These are phyloP conservation scores for Hydrozoanthus gracilis DNA, from an alignment of 92 coral and sea anemone species.

Conservation along the genomic window DNA sequence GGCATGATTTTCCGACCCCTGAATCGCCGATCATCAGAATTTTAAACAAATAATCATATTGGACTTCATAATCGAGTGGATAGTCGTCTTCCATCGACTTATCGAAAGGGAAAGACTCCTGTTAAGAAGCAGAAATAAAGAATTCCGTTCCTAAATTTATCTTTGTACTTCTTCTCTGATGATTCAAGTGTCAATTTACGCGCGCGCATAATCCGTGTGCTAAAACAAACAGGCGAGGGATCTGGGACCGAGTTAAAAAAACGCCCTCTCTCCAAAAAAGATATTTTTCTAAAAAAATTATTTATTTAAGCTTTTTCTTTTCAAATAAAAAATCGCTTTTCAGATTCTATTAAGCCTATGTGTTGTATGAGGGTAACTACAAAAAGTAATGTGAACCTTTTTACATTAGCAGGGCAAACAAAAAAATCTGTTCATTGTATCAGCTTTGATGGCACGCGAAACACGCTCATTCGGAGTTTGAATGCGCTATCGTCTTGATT, in stretches of 20 bases:
- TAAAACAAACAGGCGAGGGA: background rate
- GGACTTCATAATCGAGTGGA: slow-evolving; percentile 62
- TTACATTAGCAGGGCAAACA: too few species aligned
- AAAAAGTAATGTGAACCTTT: too few species aligned
- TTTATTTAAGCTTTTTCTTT: too few species aligned
- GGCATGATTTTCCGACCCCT: slow-evolving; percentile 95
- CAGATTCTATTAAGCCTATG: too few species aligned
- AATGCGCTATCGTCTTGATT: too few species aligned
- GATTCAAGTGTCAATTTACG: slow-evolving; percentile 21
- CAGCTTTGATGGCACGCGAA: too few species aligned
- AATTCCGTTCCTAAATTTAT: background rate
- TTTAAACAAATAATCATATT: slow-evolving; percentile 91
- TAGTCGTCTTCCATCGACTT: slow-evolving; percentile 64
- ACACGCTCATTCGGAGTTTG: too few species aligned
- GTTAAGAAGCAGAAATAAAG: slow-evolving; percentile 19
- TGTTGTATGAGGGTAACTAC: too few species aligned
- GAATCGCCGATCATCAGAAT: slow-evolving; percentile 94
- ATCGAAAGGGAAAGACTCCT: background rate
- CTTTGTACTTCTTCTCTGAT: background rate
- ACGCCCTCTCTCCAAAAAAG: too few species aligned
- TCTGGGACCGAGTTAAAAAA: slow-evolving; percentile 25
- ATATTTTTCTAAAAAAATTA: too few species aligned
- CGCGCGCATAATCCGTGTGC: slow-evolving; percentile 40
- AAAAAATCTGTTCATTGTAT: too few species aligned
- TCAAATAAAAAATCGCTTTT: too few species aligned